Evolutionary conservation across 2,113 vertebrate species (phyloP).

Genomic region (Xyrauchen texanus): DNA sequence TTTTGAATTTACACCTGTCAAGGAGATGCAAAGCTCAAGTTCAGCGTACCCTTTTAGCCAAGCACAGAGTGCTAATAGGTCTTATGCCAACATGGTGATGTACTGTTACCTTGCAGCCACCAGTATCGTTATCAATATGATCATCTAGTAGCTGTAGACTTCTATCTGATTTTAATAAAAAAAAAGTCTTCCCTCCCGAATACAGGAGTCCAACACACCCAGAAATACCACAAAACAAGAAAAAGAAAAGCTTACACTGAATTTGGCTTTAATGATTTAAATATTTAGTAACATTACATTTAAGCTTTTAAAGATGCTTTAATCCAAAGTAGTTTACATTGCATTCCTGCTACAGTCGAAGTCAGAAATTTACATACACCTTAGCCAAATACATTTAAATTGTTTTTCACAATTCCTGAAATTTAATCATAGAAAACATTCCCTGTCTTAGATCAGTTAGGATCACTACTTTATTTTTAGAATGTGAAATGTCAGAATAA

Average conservation of each 20-base stretch:
- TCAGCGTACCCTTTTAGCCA: conserved; percentile 19
- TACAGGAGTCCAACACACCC: conserved; percentile 41
- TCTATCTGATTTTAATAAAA: not conserved
- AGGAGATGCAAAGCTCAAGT: conserved; percentile 40
- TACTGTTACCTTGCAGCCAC: conserved; percentile 29
- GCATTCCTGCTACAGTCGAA: too few relatives aligned
- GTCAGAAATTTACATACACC: too few relatives aligned
- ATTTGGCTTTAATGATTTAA: not conserved
- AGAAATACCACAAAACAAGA: conserved; percentile 56
- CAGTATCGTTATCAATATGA: not conserved
- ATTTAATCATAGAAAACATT: too few relatives aligned
- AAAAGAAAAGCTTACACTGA: conserved; percentile 11
- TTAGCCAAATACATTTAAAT: too few relatives aligned
- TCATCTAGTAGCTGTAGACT: conserved; percentile 3
- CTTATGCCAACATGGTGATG: conserved; percentile 25
- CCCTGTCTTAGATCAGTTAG: too few relatives aligned
- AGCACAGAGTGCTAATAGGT: conserved; percentile 21
- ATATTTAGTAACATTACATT: not conserved
- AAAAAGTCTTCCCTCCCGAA: not conserved
- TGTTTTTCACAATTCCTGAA: too few relatives aligned
- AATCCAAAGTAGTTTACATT: too few relatives aligned
- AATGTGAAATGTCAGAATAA: too few relatives aligned
- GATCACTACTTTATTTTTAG: too few relatives aligned
- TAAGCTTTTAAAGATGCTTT: not conserved
- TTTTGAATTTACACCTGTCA: conserved; percentile 37